Evolutionary conservation across 2,797 vertebrate genomes (phyloP).

Genomic region (Epinephelus awoara): DNA sequence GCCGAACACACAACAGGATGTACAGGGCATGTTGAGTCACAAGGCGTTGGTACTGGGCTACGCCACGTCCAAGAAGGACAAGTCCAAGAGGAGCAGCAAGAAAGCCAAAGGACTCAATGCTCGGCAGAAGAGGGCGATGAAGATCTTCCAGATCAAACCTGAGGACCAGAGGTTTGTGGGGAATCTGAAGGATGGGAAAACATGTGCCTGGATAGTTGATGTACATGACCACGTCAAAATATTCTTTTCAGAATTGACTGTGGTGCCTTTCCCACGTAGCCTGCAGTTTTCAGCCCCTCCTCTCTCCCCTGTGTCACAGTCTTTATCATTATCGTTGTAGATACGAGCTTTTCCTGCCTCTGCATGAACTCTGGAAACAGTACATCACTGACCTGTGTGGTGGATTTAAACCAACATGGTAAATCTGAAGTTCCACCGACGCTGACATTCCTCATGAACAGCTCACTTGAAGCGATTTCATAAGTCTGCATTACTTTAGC

Average conservation of each 20-base stretch:
- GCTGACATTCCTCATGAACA: not conserved
- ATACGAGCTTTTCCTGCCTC: conserved; percentile 91
- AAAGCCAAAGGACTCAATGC: conserved; percentile 90
- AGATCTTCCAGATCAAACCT: conserved; percentile 91
- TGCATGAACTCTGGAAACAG: conserved; percentile 94
- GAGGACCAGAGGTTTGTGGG: conserved; percentile 90
- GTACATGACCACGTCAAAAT: not conserved
- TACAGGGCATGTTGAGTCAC: conserved; percentile 76
- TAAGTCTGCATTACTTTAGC: not conserved
- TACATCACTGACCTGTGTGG: conserved; percentile 93
- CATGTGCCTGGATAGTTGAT: not conserved
- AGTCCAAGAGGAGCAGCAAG: conserved; percentile 71
- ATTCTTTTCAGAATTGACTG: not conserved
- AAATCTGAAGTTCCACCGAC: conserved; percentile 17
- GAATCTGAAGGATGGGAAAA: not conserved
- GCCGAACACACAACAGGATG: accelerated
- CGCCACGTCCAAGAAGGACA: conserved; percentile 63
- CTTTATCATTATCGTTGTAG: conserved; percentile 70
- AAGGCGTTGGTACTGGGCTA: conserved; percentile 90
- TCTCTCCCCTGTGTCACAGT: not conserved
- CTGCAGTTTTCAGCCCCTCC: too few relatives aligned
- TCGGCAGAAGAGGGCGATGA: conserved; percentile 88
- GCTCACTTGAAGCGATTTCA: not conserved
- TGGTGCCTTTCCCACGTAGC: not conserved
- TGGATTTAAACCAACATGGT: conserved; percentile 88